Conservation (phyloP, 1,140 invertebrate species). For the Ostrea edulis region DNA sequence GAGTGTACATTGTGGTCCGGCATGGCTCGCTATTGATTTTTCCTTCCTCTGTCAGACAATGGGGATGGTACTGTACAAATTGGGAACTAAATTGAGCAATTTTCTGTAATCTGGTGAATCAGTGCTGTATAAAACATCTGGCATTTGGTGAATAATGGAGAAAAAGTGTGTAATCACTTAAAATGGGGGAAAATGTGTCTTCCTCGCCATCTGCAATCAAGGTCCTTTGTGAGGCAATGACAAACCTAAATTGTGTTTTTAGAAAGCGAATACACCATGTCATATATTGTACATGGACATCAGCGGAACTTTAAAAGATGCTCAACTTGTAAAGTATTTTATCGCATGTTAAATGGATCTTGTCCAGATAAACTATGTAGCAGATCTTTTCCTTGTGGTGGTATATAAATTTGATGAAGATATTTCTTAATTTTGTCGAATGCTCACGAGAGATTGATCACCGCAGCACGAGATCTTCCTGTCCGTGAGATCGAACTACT, state of each 20-base stretch:
- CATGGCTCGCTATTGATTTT: neutral
- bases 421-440: too few species aligned
- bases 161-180: slow-evolving; percentile 31
- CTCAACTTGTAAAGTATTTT: too few species aligned
- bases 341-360: too few species aligned
- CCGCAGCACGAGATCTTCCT: too few species aligned
- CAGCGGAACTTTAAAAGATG: too few species aligned
- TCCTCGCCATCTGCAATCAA: neutral
- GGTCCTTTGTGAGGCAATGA: neutral
- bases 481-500: too few species aligned
- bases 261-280: neutral
- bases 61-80: slow-evolving; percentile 6
- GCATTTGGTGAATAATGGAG: slow-evolving; percentile 13
- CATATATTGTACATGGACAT: too few species aligned
- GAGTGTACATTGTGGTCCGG: neutral
- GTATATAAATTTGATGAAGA: too few species aligned
- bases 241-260: neutral
- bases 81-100: slow-evolving; percentile 26
- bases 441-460: too few species aligned
- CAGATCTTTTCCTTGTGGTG: too few species aligned
- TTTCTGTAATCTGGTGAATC: slow-evolving; percentile 30
- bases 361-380: too few species aligned
- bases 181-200: neutral
- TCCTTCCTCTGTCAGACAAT: neutral
- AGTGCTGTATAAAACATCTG: slow-evolving; percentile 1